Evolutionary conservation across 2,888 invertebrate species (phyloP), one percentile per base, ranked within the genome.

Genomic region (Epicampocera succincta): DNA sequence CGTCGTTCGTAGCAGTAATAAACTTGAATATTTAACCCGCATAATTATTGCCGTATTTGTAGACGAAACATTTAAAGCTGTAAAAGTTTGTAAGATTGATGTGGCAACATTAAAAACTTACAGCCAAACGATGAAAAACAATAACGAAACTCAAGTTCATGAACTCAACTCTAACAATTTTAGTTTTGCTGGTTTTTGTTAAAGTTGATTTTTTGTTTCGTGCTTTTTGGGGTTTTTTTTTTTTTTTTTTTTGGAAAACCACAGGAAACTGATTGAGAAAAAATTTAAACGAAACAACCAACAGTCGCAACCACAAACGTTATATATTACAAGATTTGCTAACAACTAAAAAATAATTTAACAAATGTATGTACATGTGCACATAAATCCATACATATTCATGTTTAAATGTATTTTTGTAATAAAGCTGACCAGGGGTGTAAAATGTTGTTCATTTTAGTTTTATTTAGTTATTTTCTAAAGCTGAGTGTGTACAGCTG

Each of bases 131-230:
- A 29, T 58, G 13, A 21, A 66, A 50, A 29, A 29, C 50, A 66
- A 66, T 52, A 52, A 52, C 29, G 2, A 66, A 75, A 60, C 29
- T 66, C 80, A 80, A 80, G 80, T 75, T 80, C 80, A 76, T 69
- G 75, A 80, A 75, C 75, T 76, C 71, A 66, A 11, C 42, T 56
- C 54, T 52, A 56, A 38, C 48, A 42, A 6, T 66, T 29, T 60
- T 72, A 46, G 50, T 9, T 50, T 58, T 48, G 21, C 4, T 40
- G 48, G 11, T 48, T 63, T 61, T 48, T 54, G 60, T 48, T 5
- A 9, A 19, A 21, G 56, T 76, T 61, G 19, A 6, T 56, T 40
- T 40, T 40, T 40, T 13, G 12, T 73, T 74, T 48, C 54, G 44
- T 33, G 38, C 33, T 54, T 11, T 15, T 3, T 29, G 2, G 15